A percentile compares a stretch with the other conserved stretches of the same genome.
Conservation (phyloP, 2,113 vertebrate genomes). For the Clinocottus analis region DNA sequence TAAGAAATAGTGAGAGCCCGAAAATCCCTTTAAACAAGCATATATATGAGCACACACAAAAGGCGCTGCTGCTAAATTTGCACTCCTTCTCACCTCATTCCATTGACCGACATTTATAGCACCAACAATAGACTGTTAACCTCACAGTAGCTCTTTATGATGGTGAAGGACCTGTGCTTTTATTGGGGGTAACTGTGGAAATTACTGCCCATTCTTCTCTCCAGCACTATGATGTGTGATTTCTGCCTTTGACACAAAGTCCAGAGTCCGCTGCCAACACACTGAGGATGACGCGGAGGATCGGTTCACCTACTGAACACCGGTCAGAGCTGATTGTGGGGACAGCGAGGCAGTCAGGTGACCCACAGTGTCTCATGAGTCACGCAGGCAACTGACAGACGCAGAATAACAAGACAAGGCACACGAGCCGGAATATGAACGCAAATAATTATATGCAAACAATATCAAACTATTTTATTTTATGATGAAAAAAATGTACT, state of each 20-base stretch:
- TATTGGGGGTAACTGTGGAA: conserved; percentile 70
- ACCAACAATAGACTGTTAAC: conserved; percentile 68
- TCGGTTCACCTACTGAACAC: conserved; percentile 39
- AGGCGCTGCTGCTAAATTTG: conserved; percentile 24
- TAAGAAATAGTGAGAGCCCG: not conserved
- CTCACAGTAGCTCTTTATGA: conserved; percentile 68
- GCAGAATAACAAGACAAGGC: not conserved
- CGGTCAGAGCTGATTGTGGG: conserved; percentile 10
- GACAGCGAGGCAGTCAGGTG: conserved; percentile 17
- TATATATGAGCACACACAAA: not conserved
- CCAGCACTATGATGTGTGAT: conserved; percentile 26
- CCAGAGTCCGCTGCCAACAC: conserved; percentile 83
- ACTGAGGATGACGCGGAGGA: conserved; percentile 59
- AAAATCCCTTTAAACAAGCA: not conserved
- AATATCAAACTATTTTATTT: too few species aligned
- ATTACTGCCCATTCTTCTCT: conserved; percentile 50
- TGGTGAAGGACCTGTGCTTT: conserved; percentile 55
- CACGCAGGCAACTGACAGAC: not conserved
- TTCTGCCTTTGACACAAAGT: conserved; percentile 73
- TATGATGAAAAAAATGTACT: too few species aligned
- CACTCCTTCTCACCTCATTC: conserved; percentile 14
- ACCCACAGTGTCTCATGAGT: conserved; percentile 13
- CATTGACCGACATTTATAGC: conserved; percentile 59
- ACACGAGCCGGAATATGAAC: not conserved
- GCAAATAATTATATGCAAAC: not conserved